These are phyloP conservation scores for Elgaria multicarinata DNA, from an alignment of 2,113 vertebrate species.

Conservation along the genomic window DNA sequence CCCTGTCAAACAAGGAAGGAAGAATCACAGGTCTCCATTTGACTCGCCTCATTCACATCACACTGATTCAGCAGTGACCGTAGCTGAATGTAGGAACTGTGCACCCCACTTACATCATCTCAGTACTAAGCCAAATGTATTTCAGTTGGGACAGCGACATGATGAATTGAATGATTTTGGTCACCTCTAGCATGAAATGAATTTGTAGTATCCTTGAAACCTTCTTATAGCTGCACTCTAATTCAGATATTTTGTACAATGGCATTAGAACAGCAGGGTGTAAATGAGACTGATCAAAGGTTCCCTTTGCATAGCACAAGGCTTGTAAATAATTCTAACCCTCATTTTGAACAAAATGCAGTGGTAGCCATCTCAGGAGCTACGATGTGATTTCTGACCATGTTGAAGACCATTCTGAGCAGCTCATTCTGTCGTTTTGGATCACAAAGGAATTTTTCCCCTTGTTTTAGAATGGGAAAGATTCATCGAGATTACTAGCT, in stretches of 20 bases:
- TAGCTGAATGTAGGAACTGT: neutral
- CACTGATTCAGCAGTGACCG: neutral
- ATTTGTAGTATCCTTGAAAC: neutral
- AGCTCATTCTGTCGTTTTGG: constrained; percentile 45
- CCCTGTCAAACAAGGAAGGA: neutral
- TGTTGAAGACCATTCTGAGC: constrained; percentile 39
- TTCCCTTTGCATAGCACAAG: neutral
- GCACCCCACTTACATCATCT: neutral
- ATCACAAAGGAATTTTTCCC: constrained; percentile 53
- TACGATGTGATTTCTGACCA: neutral
- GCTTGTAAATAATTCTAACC: constrained; percentile 28
- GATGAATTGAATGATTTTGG: neutral
- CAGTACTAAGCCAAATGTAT: constrained; percentile 6
- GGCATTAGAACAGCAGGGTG: neutral
- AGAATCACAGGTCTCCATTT: neutral
- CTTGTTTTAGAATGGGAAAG: constrained; percentile 31
- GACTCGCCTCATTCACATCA: neutral
- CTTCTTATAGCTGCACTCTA: neutral
- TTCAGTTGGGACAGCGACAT: neutral
- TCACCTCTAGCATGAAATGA: neutral
- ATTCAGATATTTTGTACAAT: neutral
- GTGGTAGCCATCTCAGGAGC: constrained; percentile 3
- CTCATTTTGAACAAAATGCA: constrained; percentile 19
- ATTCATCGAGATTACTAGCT: constrained; percentile 27
- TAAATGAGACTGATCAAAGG: neutral